Percentiles rank a stretch among this genome's conserved stretches.
Conservation (phyloP, 2,888 invertebrate genomes). For the Hipparchia sbordonii region DNA sequence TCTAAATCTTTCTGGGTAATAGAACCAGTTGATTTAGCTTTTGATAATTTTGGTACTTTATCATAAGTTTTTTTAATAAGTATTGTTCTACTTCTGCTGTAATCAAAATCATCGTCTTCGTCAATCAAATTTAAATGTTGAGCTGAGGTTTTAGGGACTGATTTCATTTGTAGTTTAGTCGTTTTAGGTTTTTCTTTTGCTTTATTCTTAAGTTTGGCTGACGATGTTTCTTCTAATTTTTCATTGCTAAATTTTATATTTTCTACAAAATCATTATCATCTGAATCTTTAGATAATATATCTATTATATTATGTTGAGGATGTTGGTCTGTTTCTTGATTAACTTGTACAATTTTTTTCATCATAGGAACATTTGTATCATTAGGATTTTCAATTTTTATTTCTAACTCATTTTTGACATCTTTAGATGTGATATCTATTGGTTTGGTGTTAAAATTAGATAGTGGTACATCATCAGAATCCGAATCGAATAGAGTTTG, state of each 20-base stretch:
- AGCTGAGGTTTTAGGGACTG: slow-evolving; percentile 43
- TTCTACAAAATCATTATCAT: slow-evolving; percentile 59
- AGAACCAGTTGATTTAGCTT: slow-evolving; percentile 74
- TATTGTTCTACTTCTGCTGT: slow-evolving; percentile 64
- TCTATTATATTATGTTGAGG: not conserved
- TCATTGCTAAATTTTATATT: slow-evolving; percentile 42
- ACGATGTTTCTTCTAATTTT: slow-evolving; percentile 50
- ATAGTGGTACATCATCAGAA: slow-evolving; percentile 66
- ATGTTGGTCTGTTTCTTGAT: not conserved
- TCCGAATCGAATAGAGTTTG: slow-evolving; percentile 64
- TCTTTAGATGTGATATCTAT: slow-evolving; percentile 34
- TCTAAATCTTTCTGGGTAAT: slow-evolving; percentile 74
- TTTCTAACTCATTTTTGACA: not conserved
- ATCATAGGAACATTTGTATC: not conserved
- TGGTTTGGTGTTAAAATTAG: slow-evolving; percentile 49
- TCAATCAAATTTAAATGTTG: slow-evolving; percentile 52
- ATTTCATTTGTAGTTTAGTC: slow-evolving; percentile 31
- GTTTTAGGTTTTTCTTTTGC: slow-evolving; percentile 37
- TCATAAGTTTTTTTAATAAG: slow-evolving; percentile 65
- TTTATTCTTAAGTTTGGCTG: slow-evolving; percentile 42
- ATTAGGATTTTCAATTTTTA: not conserved
- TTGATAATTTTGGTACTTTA: slow-evolving; percentile 61
- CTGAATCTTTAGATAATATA: slow-evolving; percentile 20
- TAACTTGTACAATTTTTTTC: slow-evolving; percentile 14
- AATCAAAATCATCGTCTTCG: slow-evolving; percentile 68